Conservation (phyloP, 2,113 vertebrate genomes). For the Trichomycterus rosablanca region DNA sequence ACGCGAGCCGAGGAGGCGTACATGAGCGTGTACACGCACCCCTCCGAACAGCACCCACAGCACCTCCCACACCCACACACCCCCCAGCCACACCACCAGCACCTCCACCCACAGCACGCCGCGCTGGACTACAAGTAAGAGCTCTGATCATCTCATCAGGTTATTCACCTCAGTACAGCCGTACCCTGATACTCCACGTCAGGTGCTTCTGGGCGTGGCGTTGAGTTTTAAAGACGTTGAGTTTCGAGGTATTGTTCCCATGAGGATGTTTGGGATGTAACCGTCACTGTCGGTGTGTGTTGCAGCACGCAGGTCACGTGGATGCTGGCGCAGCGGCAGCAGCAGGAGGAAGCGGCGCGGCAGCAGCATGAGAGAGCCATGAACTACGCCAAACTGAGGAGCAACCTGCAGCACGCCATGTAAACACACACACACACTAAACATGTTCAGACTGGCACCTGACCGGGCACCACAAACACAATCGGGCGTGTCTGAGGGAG, state of each 20-base stretch:
- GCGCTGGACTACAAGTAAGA: slow-evolving; percentile 96
- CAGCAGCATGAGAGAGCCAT: slow-evolving; percentile 98
- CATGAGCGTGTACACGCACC: slow-evolving; percentile 90
- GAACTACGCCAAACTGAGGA: slow-evolving; percentile 98
- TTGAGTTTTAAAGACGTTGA: no score
- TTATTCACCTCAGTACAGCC: no score
- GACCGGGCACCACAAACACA: no score
- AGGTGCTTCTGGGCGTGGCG: no score
- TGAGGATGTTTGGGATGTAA: no score
- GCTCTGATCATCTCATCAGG: no score
- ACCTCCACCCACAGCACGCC: slow-evolving; percentile 78
- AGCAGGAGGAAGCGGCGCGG: slow-evolving; percentile 96
- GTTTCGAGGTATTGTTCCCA: no score
- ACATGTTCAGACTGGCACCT: no score
- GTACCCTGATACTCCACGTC: no score
- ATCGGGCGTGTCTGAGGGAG: no score
- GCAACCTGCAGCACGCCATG: slow-evolving; percentile 97
- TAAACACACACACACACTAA: slow-evolving; percentile 60
- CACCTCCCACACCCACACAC: slow-evolving; percentile 56
- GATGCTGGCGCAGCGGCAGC: slow-evolving; percentile 98
- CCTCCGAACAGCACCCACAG: slow-evolving; percentile 74
- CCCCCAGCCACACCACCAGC: slow-evolving; percentile 67
- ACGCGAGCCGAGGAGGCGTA: slow-evolving; percentile 87
- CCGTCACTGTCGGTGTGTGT: slow-evolving; percentile 66
- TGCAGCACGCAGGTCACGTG: slow-evolving; percentile 98